Evolutionary conservation across 2,113 vertebrate species (phyloP).

Genomic region (Alligator mississippiensis): DNA sequence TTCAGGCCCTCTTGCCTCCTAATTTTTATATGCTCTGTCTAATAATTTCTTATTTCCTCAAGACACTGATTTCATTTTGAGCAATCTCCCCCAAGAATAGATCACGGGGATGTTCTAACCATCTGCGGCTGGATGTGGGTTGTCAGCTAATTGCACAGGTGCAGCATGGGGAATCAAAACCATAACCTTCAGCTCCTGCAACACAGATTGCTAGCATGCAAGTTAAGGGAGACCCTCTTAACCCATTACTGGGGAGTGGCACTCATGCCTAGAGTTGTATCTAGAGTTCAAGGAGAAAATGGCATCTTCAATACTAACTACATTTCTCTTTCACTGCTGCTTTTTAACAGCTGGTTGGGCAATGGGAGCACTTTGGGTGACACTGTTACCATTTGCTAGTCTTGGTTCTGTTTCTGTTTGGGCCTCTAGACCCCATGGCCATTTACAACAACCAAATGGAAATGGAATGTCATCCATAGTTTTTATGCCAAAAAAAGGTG

Average conservation of each 20-base stretch:
- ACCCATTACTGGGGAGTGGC: rapidly evolving
- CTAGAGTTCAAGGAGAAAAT: neutral
- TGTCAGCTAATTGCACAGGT: neutral
- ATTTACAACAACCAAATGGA: no score
- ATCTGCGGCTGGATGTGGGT: rapidly evolving
- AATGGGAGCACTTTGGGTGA: rapidly evolving
- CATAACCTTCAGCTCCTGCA: neutral
- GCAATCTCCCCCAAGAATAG: neutral
- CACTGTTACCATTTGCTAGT: no score
- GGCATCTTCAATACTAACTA: neutral
- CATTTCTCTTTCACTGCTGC: neutral
- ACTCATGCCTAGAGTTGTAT: neutral
- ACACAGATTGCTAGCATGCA: neutral
- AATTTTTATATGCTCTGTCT: neutral
- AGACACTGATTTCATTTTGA: neutral
- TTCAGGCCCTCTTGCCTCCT: constrained; percentile 7
- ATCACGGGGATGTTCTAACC: neutral
- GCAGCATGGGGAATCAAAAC: neutral
- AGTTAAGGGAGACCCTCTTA: rapidly evolving
- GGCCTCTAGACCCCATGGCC: no score
- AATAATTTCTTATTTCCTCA: neutral
- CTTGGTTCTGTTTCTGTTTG: no score
- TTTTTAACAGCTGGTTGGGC: neutral
- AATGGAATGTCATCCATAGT: no score
- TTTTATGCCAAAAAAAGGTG: neutral